These are phyloP conservation scores for Melanitta fusca DNA, from an alignment of 2,797 vertebrate species.

Conservation along the genomic window DNA sequence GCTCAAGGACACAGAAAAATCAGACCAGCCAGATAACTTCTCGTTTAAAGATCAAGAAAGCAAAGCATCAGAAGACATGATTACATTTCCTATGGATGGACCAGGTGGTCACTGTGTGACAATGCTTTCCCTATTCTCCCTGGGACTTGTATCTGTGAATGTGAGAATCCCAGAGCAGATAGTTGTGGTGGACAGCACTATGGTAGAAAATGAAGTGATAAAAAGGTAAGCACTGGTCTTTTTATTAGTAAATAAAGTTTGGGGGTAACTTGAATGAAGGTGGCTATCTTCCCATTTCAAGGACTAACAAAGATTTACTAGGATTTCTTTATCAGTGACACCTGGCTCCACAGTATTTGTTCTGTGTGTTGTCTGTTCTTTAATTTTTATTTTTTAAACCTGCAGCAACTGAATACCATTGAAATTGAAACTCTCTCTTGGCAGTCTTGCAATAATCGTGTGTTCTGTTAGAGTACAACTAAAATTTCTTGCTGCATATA, in stretches of 20 bases:
- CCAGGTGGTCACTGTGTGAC: slow-evolving; percentile 87
- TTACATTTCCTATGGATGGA: slow-evolving; percentile 85
- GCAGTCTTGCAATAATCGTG: background rate
- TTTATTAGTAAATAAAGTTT: background rate
- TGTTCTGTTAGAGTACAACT: background rate
- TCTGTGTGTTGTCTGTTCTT: background rate
- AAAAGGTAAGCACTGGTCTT: slow-evolving; percentile 83
- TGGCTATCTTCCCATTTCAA: background rate
- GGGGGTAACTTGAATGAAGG: background rate
- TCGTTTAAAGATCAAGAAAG: slow-evolving; percentile 81
- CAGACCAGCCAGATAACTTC: slow-evolving; percentile 71
- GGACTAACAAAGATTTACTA: background rate
- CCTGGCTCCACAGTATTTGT: background rate
- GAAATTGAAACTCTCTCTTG: background rate
- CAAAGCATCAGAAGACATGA: slow-evolving; percentile 71
- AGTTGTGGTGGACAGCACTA: slow-evolving; percentile 92
- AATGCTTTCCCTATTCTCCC: slow-evolving; percentile 86
- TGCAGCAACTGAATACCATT: background rate
- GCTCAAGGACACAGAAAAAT: slow-evolving; percentile 74
- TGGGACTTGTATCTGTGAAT: slow-evolving; percentile 87
- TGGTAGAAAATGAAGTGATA: slow-evolving; percentile 91
- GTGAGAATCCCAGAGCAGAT: slow-evolving; percentile 93
- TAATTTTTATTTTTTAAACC: background rate
- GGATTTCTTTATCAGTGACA: background rate
- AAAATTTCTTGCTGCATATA: background rate